These are phyloP conservation scores for Gyps fulvus DNA, from an alignment of 2,113 vertebrate genomes.

Conservation along the genomic window DNA sequence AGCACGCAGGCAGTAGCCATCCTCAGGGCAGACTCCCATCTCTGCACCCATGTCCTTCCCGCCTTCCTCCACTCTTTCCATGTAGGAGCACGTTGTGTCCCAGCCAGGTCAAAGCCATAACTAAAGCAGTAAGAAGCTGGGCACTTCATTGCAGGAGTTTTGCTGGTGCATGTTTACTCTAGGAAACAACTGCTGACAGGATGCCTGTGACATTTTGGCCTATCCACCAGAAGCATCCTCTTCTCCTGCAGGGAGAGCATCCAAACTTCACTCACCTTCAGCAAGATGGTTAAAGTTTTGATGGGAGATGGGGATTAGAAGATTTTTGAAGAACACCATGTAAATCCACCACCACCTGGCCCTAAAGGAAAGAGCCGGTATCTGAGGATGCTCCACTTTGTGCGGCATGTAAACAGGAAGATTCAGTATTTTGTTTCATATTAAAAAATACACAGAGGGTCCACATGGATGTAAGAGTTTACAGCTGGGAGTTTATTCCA, in stretches of 20 bases:
- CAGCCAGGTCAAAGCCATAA: neutral
- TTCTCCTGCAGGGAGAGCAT: neutral
- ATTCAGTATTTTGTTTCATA: neutral
- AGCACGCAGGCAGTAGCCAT: neutral
- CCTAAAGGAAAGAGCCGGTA: neutral
- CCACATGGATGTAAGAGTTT: neutral
- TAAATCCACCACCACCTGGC: neutral
- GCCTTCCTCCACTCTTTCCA: neutral
- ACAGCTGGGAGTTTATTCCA: neutral
- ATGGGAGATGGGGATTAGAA: neutral
- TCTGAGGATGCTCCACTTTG: neutral
- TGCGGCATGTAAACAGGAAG: conserved; percentile 3
- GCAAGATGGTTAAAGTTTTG: neutral
- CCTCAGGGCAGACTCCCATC: neutral
- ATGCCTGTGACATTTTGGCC: neutral
- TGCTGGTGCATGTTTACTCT: neutral
- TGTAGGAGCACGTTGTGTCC: fast-evolving
- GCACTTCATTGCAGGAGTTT: neutral
- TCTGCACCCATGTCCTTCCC: neutral
- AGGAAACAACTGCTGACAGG: neutral
- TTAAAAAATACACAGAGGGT: neutral
- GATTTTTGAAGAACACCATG: neutral
- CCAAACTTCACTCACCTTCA: neutral
- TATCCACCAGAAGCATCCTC: neutral
- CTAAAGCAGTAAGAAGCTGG: neutral